These are phyloP conservation scores for Argyresthia goedartella DNA, from an alignment of 2,888 invertebrate genomes.

Conservation along the genomic window DNA sequence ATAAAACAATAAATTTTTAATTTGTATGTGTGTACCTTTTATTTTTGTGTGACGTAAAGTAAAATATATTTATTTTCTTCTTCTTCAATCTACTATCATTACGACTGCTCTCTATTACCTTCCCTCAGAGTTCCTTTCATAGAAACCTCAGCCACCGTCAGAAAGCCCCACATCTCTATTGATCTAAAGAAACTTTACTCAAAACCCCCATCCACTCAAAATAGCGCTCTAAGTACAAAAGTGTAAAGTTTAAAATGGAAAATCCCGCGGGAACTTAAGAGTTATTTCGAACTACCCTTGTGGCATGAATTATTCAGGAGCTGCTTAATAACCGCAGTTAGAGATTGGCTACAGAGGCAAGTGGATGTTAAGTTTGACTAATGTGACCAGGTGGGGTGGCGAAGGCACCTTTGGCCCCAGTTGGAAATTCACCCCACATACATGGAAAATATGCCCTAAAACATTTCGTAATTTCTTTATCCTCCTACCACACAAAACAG, in stretches of 20 bases:
- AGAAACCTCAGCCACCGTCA: background rate
- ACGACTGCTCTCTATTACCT: too few relatives aligned
- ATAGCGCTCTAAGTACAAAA: too few relatives aligned
- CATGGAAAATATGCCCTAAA: too few relatives aligned
- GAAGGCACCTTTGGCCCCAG: background rate
- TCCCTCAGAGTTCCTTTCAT: too few relatives aligned
- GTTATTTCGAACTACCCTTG: conserved; percentile 53
- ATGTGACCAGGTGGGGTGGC: conserved; percentile 23
- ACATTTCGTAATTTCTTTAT: too few relatives aligned
- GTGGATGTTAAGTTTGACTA: too few relatives aligned
- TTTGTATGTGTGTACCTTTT: too few relatives aligned
- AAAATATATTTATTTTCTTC: too few relatives aligned
- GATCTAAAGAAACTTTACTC: conserved; percentile 5
- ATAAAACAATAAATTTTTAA: too few relatives aligned
- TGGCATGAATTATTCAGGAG: conserved; percentile 62
- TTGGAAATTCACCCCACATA: background rate
- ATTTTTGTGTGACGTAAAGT: too few relatives aligned
- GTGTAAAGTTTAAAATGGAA: conserved; percentile 32
- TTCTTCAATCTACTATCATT: too few relatives aligned
- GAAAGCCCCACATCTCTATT: conserved; percentile 7
- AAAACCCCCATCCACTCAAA: background rate
- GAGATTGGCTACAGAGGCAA: conserved; percentile 6
- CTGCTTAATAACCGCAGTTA: conserved; percentile 53
- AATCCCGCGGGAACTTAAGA: conserved; percentile 7
- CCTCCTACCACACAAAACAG: too few relatives aligned